Evolutionary conservation across 2,797 vertebrate species (phyloP).

Genomic region (Ptychadena robeensis): DNA sequence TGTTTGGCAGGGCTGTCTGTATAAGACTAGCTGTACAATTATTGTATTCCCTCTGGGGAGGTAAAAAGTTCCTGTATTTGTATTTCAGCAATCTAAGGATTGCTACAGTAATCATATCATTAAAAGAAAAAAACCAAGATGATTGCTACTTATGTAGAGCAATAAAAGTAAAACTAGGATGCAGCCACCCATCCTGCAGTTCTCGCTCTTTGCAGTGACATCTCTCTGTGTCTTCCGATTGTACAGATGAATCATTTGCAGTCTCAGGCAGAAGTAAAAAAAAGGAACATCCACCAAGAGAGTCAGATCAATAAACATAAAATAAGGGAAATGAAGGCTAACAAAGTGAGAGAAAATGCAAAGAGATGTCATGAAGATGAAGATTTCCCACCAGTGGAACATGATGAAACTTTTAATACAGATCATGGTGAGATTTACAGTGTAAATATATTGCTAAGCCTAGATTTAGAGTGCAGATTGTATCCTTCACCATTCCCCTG

Average conservation of each 20-base stretch:
- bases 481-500: not conserved
- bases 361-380: constrained; percentile 45
- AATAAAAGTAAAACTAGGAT: too few species aligned
- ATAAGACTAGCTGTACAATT: too few species aligned
- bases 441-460: not conserved
- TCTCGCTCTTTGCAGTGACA: too few species aligned
- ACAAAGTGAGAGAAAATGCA: constrained; percentile 57
- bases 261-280: constrained; percentile 72
- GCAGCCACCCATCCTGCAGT: too few species aligned
- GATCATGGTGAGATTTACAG: constrained; percentile 65
- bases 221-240: too few species aligned
- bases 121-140: too few species aligned
- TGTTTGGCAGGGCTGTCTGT: too few species aligned
- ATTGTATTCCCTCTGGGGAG: too few species aligned
- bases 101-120: too few species aligned
- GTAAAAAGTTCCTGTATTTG: too few species aligned
- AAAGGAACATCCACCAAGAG: constrained; percentile 68
- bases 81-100: too few species aligned
- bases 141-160: too few species aligned
- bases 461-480: not conserved
- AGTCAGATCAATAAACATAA: constrained; percentile 67
- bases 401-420: constrained; percentile 60
- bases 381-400: constrained; percentile 58
- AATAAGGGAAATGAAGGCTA: constrained; percentile 58
- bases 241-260: constrained; percentile 66